Evolutionary conservation across 30 jellyfish, hydroid and myxozoan species (phyloP).

Genomic region (Turritopsis rubra): DNA sequence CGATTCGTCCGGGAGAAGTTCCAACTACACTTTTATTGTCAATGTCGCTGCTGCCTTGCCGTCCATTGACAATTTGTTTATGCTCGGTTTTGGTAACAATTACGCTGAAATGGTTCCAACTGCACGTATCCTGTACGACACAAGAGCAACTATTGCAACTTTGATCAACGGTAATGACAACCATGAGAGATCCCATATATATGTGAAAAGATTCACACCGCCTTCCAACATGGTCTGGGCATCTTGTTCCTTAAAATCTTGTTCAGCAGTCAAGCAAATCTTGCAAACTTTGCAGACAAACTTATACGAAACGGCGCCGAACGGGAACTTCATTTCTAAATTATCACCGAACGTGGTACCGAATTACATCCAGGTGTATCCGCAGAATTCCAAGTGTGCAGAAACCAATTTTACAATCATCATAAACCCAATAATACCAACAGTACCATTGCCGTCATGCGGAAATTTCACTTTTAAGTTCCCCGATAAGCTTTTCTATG

Average conservation of each 20-base stretch:
- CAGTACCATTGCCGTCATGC: constrained; percentile 39
- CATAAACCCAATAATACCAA: constrained; percentile 24
- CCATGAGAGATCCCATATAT: constrained; percentile 8
- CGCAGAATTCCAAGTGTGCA: constrained; percentile 17
- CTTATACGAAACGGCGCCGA: background rate
- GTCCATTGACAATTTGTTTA: constrained; percentile 32
- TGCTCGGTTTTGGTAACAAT: constrained; percentile 42
- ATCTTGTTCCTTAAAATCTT: constrained; percentile 12
- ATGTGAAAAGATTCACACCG: constrained; percentile 9
- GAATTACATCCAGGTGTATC: background rate
- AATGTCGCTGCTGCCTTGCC: constrained; percentile 42
- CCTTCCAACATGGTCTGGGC: constrained; percentile 25
- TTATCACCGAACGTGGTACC: constrained; percentile 23
- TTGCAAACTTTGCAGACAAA: background rate
- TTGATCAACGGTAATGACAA: background rate
- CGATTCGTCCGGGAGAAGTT: constrained; percentile 85
- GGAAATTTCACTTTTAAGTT: constrained; percentile 49
- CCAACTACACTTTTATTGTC: constrained; percentile 57
- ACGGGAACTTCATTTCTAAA: background rate
- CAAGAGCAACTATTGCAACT: background rate
- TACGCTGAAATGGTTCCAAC: constrained; percentile 26
- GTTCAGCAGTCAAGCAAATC: constrained; percentile 24
- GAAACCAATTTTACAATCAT: constrained; percentile 25
- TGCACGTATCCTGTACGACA: constrained; percentile 14
- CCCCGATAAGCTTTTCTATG: constrained; percentile 53